phyloP scores from a whole-genome alignment of 2,888 invertebrate genomes.

The Epirrhoe alternata region DNA sequence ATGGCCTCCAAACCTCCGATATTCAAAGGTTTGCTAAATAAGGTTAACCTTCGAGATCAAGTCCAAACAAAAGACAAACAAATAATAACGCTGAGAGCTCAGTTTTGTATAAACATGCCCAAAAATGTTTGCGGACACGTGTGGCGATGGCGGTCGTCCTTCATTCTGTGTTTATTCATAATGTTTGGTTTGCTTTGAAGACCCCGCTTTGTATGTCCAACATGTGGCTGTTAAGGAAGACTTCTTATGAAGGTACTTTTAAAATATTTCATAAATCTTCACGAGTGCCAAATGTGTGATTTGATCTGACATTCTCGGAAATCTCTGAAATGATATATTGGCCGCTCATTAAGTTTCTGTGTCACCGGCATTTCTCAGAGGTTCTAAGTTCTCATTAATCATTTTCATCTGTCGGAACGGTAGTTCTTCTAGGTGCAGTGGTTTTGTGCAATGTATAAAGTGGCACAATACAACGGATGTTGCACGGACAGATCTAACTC shows the following conservation, averaged over 20 bases:
- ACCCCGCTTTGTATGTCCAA: conserved; percentile 66
- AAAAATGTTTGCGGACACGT: conserved; percentile 77
- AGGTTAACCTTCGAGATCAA: conserved; percentile 41
- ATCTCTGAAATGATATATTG: conserved; percentile 31
- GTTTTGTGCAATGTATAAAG: conserved; percentile 50
- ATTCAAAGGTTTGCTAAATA: conserved; percentile 39
- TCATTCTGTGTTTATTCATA: conserved; percentile 67
- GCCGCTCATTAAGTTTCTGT: conserved; percentile 40
- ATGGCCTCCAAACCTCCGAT: conserved; percentile 39
- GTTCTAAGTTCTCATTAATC: conserved; percentile 27
- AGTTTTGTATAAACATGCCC: conserved; percentile 68
- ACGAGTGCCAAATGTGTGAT: conserved; percentile 44
- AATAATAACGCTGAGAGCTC: conserved; percentile 62
- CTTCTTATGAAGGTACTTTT: conserved; percentile 33
- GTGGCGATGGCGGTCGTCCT: conserved; percentile 70
- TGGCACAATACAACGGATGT: conserved; percentile 74
- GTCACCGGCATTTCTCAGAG: conserved; percentile 25
- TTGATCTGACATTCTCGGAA: conserved; percentile 38
- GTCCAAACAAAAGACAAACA: conserved; percentile 52
- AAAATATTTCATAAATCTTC: conserved; percentile 50
- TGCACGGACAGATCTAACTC: conserved; percentile 58
- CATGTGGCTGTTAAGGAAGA: conserved; percentile 45
- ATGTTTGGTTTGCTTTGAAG: conserved; percentile 72
- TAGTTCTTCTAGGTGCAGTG: conserved; percentile 16
- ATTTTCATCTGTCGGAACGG: conserved; percentile 17